A percentile compares a stretch with the other conserved stretches of the same genome.
phyloP scores from a whole-genome alignment of 1,140 invertebrate species.

The Sycophila sp. region DNA sequence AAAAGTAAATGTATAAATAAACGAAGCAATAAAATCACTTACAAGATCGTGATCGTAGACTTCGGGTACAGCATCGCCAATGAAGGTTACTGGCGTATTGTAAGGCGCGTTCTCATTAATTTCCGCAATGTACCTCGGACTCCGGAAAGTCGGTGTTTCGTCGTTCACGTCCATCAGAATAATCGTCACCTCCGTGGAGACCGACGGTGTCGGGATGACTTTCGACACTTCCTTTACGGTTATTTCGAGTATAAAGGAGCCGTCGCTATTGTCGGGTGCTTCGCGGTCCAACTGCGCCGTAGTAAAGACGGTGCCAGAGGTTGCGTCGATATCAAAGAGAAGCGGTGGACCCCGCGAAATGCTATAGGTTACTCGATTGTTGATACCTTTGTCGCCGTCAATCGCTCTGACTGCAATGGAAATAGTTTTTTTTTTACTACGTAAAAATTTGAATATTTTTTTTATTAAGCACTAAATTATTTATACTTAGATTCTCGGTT shows the following conservation, averaged over 20 bases:
- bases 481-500: not conserved
- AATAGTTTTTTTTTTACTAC: no score
- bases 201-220: constrained; percentile 75
- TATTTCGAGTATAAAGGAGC: constrained; percentile 88
- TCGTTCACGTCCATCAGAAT: constrained; percentile 96
- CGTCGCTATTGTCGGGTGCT: constrained; percentile 79
- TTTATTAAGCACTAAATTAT: not conserved
- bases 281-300: constrained; percentile 83
- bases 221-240: constrained; percentile 72
- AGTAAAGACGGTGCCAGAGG: constrained; percentile 83
- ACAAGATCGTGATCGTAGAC: constrained; percentile 94
- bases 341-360: constrained; percentile 78
- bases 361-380: constrained; percentile 86
- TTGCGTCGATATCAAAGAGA: constrained; percentile 81
- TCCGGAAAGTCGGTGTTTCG: constrained; percentile 87
- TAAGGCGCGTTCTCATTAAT: constrained; percentile 91
- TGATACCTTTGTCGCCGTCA: constrained; percentile 91
- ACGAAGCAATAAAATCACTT: constrained; percentile 46
- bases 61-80: constrained; percentile 82
- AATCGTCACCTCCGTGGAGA: constrained; percentile 90
- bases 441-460: no score
- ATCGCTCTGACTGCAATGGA: constrained; percentile 84
- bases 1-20: no score
- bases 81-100: constrained; percentile 89
- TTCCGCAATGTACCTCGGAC: constrained; percentile 82